Percentiles rank a stretch among this genome's conserved stretches.
Conservation (phyloP, 2,888 invertebrate species). For the Dryomyza anilis region DNA sequence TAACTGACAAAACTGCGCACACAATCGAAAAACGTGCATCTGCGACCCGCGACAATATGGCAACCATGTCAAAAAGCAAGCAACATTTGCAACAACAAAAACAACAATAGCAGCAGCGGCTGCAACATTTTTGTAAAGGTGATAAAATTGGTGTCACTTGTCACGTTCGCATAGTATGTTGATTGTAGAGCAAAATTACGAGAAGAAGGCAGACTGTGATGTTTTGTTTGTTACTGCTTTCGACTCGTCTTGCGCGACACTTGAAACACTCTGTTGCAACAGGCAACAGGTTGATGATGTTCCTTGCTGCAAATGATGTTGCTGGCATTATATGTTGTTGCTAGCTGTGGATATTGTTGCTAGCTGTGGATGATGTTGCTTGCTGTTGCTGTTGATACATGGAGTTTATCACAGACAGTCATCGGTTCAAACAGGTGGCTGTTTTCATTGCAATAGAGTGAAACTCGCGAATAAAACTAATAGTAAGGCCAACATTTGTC, state of each 20-base stretch:
- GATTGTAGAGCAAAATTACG: constrained; percentile 48
- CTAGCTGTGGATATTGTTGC: neutral
- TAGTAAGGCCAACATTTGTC: no score
- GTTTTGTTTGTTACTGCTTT: neutral
- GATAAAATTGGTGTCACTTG: constrained; percentile 57
- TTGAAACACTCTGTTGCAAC: neutral
- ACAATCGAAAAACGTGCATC: constrained; percentile 54
- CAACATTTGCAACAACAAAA: constrained; percentile 30
- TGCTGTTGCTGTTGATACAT: neutral
- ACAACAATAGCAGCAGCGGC: constrained; percentile 33
- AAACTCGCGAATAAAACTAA: neutral
- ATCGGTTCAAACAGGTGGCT: neutral
- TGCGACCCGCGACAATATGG: constrained; percentile 43
- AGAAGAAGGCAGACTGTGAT: neutral
- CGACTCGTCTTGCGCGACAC: no score
- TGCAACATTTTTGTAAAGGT: constrained; percentile 40
- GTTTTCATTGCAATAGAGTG: no score
- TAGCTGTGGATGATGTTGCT: neutral
- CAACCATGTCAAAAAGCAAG: constrained; percentile 22
- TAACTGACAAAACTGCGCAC: constrained; percentile 54
- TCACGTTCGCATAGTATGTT: constrained; percentile 54
- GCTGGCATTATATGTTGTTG: neutral
- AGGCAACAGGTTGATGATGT: constrained; percentile 3
- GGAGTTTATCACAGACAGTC: neutral
- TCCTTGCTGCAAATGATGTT: no score